Base-by-base conservation (phyloP, 2,797 vertebrate species). In the Epinephelus malabaricus region DNA sequence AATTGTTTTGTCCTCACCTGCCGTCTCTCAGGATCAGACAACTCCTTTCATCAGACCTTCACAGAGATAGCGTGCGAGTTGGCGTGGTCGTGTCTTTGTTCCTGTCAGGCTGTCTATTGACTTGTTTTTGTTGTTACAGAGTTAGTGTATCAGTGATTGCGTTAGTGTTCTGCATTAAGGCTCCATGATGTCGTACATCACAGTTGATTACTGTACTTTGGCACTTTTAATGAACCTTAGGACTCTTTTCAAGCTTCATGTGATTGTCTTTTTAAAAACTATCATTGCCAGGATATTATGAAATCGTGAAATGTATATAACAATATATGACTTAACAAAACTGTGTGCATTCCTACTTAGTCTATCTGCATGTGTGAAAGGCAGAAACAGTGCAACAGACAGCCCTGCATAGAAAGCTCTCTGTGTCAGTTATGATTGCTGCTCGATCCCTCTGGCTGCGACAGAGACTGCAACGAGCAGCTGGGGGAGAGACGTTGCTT, bases 1-100 rank as follows among this genome's bases (percentile, higher is more conserved):
- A 54, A 54, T 83, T 83, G 83, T 83, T 88, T 84, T 82, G 83
- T 86, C 78, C 75, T 59, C 68, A 83, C 74, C 84, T 83, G 74
- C 73, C 47, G 79, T 87, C 78, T 85, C 62, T 82, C 51, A 68
- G 51, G 78, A 83, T 88, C 83, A 87, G 65, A 85, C 76, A 21
- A 27, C 45, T 70, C 62, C 81, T 91, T 91, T 89, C 72, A 88
- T 89, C 81, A 78, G 50, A 38, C 15, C 40, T 51, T 85, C 78
- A 78, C 62, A 89, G 56, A 78, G 34, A 34, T 17, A 3, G 23
- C 5, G 19, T 67, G 34, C 45, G 18, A 19, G 43, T 18, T 27
- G 19, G 50, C 45, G 3, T 58, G 34, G 34, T 76, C 0, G 45
- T 60, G 38, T 62, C 46, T 15, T 45, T 67, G 21, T 56, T 30